Base-by-base conservation (phyloP, 2,113 vertebrate species). In the Acrocephalus kingi region DNA sequence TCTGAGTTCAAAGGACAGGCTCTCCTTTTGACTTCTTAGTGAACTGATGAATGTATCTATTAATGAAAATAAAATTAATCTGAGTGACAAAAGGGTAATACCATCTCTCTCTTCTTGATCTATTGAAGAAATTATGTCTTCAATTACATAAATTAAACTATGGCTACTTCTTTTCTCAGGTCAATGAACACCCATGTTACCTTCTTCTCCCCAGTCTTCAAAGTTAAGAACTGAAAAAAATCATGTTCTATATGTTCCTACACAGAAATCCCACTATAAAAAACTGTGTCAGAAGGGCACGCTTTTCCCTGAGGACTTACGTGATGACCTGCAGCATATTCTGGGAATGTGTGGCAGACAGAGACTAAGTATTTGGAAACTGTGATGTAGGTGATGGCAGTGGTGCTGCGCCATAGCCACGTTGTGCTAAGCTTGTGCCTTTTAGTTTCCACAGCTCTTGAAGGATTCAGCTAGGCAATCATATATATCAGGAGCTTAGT, bases 401-500 rank as follows among this genome's bases (percentile, higher is more conserved):
- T 75, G 71, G 64, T 87, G 83, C 71, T 92, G 87, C 21, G 22
- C 37, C 31, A 49, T 41, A 41, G 51, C 27, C 27, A 23, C 4
- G 3, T 37, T 30, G 30, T 45, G 41, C 72, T 76, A 75, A 81
- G 77, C 13, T 68, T 6, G 0, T 78, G n/a, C 41, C 58, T 68
- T 88, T 93, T 48, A 62, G 58, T 85, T 37, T 39, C 86, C 79
- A 90, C 68, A 95, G 82, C 45, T 94, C 95, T 96, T 92, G 95
- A 97, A 94, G 96, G 97, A 94, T 96, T 96, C 97, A 97, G 95
- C 96, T 95, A 95, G 80, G 93, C 93, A 97, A 95, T 97, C 94
- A 95, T 96, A 96, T 97, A 77, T 94, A 97, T 91, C 96, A 97
- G 96, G 95, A 95, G 94, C 96, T 97, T 97, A 96, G 97, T 97